Evolutionary conservation across 2,797 vertebrate genomes (phyloP).

Genomic region (Enoplosus armatus): DNA sequence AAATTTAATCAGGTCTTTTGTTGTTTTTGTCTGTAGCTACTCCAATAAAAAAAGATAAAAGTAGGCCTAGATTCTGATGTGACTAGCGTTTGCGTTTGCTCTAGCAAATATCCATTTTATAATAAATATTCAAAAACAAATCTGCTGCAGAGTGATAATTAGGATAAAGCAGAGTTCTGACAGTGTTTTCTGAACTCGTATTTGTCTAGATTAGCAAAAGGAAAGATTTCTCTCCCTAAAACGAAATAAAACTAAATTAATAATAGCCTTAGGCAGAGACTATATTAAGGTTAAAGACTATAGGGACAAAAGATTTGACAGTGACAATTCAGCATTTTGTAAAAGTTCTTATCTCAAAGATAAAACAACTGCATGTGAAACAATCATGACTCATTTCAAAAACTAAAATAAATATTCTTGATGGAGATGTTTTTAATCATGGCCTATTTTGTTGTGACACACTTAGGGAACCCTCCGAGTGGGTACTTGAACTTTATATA

Average conservation of each 20-base stretch:
- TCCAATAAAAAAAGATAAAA: not conserved
- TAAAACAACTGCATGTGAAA: not conserved
- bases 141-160: not conserved
- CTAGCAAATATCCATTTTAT: not conserved
- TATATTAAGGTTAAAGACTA: not conserved
- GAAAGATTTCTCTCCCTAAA: not conserved
- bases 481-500: not conserved
- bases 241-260: not conserved
- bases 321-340: not conserved
- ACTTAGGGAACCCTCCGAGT: not conserved
- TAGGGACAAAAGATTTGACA: not conserved
- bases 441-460: not conserved
- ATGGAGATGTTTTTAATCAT: not conserved
- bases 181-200: not conserved
- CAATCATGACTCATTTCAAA: not conserved
- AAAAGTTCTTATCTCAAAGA: not conserved
- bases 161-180: no score
- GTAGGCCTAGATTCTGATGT: not conserved
- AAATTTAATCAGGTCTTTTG: conserved; percentile 1
- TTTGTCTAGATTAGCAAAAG: not conserved
- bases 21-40: conserved; percentile 6
- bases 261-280: not conserved
- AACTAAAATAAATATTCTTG: not conserved
- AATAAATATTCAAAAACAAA: not conserved
- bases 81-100: not conserved